Conservation (phyloP, 2,797 vertebrate species). For the Sebastes aleutianus region DNA sequence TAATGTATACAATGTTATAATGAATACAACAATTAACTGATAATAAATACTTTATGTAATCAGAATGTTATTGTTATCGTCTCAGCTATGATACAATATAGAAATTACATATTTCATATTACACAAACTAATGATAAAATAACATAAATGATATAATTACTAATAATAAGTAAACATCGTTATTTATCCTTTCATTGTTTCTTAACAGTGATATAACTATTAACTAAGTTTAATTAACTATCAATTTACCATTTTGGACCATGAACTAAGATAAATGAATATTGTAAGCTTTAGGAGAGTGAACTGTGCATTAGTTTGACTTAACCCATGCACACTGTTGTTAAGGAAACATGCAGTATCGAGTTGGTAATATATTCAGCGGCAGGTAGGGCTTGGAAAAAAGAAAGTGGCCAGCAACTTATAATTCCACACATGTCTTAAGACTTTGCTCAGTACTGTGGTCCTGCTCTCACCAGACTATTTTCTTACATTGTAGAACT, state of each 20-base stretch:
- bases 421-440: constrained; percentile 30
- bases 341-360: neutral
- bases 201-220: too few species aligned
- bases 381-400: neutral
- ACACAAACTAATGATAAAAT: too few species aligned
- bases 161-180: too few species aligned
- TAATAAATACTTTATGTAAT: too few species aligned
- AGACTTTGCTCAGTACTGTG: constrained; percentile 16
- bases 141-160: too few species aligned
- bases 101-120: too few species aligned
- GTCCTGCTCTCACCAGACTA: constrained; percentile 19
- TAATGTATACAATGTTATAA: too few species aligned
- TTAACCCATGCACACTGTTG: neutral
- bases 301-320: neutral
- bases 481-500: constrained; percentile 39
- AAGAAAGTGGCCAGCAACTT: constrained; percentile 5
- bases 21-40: too few species aligned
- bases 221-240: too few species aligned
- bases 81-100: too few species aligned
- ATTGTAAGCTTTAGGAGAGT: neutral
- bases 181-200: too few species aligned
- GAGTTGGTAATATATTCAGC: neutral
- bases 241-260: neutral
- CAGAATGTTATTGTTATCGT: too few species aligned
- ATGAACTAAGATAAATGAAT: neutral